Evolutionary conservation across 2,888 invertebrate species (phyloP).

Genomic region (Torymus auratus): DNA sequence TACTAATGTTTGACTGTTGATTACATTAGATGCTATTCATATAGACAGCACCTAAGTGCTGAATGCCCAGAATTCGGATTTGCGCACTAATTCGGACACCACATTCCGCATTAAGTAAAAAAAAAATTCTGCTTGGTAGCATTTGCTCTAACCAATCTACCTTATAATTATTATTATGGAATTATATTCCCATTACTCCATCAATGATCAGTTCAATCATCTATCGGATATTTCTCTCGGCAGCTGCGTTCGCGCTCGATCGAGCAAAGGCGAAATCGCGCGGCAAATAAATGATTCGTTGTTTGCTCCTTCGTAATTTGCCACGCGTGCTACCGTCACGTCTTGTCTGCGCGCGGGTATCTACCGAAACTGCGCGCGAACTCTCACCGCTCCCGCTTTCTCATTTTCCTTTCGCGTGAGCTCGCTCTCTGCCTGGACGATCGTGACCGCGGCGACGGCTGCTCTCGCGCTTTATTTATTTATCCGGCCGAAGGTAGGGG

Average conservation of each 20-base stretch:
- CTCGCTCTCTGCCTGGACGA: background rate
- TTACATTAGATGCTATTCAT: too few relatives aligned
- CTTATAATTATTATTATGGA: too few relatives aligned
- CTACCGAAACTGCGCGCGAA: background rate
- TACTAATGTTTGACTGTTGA: too few relatives aligned
- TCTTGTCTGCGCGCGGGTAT: background rate
- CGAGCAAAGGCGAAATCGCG: constrained; percentile 3
- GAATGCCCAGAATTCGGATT: too few relatives aligned
- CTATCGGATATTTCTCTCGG: background rate
- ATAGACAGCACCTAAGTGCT: too few relatives aligned
- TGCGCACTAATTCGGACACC: too few relatives aligned
- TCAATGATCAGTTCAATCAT: too few relatives aligned
- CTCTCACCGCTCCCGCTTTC: background rate
- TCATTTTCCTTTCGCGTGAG: background rate
- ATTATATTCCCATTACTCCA: too few relatives aligned
- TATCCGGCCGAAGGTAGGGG: background rate
- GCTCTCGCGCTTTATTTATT: constrained; percentile 31
- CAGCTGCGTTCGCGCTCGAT: background rate
- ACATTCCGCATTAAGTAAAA: too few relatives aligned
- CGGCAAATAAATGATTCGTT: constrained; percentile 46
- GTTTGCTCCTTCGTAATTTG: background rate
- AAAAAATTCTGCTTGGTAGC: too few relatives aligned
- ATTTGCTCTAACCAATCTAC: too few relatives aligned
- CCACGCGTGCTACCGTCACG: constrained; percentile 9
- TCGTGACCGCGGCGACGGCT: background rate